These are phyloP conservation scores for Muscidifurax raptorellus DNA, from an alignment of 1,140 invertebrate species.

Conservation along the genomic window DNA sequence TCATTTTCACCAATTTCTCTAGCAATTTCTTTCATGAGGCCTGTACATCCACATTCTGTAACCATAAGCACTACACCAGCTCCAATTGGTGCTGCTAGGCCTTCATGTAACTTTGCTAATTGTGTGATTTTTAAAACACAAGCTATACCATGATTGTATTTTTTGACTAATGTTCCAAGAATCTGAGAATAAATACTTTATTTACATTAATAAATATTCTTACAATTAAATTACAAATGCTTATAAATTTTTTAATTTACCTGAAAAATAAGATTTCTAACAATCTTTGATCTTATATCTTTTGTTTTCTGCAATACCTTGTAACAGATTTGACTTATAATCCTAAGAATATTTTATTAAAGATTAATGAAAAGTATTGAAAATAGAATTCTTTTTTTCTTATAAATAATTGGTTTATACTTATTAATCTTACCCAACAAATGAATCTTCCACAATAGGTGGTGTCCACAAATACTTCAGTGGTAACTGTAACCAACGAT, in stretches of 20 bases:
- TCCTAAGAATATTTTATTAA: conserved; percentile 75
- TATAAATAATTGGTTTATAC: neutral
- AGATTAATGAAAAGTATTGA: conserved; percentile 26
- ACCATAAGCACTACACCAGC: conserved; percentile 81
- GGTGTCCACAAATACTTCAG: conserved; percentile 87
- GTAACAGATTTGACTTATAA: conserved; percentile 83
- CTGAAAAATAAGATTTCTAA: conserved; percentile 80
- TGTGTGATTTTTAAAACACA: conserved; percentile 83
- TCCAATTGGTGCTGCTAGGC: conserved; percentile 81
- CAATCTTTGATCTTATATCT: conserved; percentile 79
- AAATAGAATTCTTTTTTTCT: conserved; percentile 6
- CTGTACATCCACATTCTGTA: conserved; percentile 79
- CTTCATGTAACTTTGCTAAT: conserved; percentile 85
- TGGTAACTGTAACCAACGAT: conserved; percentile 80
- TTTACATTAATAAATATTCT: neutral
- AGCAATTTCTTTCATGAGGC: conserved; percentile 83
- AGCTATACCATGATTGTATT: conserved; percentile 85
- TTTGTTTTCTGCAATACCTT: conserved; percentile 83
- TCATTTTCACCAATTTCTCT: conserved; percentile 82
- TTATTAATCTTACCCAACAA: conserved; percentile 82
- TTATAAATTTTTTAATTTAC: conserved; percentile 53
- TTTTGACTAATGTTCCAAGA: conserved; percentile 86
- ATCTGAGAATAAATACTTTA: conserved; percentile 76
- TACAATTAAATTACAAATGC: conserved; percentile 8
- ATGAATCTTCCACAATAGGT: conserved; percentile 87